phyloP scores from a whole-genome alignment of 2,113 vertebrate genomes.

The Gopherus flavomarginatus region DNA sequence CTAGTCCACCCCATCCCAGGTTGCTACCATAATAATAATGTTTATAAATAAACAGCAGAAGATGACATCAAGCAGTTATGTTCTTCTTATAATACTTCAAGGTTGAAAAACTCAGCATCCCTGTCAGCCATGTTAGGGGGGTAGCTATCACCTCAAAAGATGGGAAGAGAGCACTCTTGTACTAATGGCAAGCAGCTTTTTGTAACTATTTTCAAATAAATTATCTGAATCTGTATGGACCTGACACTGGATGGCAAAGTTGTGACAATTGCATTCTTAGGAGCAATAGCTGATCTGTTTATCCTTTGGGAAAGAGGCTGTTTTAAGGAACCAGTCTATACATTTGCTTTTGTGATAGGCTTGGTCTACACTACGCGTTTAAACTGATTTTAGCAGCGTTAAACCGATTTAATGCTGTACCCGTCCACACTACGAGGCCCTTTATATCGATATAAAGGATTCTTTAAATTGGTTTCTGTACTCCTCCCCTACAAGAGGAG shows the following conservation, averaged over 20 bases:
- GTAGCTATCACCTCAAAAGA: neutral
- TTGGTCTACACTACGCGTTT: no score
- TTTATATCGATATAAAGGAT: no score
- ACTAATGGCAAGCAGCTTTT: neutral
- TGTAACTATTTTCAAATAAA: neutral
- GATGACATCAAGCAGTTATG: neutral
- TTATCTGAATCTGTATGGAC: fast-evolving
- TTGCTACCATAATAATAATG: neutral
- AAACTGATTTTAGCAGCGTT: no score
- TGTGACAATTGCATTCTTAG: neutral
- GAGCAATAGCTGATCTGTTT: neutral
- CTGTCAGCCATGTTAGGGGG: slow-evolving; percentile 15
- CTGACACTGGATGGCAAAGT: slow-evolving; percentile 2
- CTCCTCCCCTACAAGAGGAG: no score
- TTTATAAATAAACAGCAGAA: neutral
- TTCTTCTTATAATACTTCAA: slow-evolving; percentile 6
- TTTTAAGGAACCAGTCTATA: neutral
- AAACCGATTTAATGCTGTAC: no score
- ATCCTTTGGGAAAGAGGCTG: neutral
- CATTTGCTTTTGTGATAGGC: neutral
- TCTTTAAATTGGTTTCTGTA: no score
- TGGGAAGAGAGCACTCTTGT: neutral
- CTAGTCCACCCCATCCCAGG: no score
- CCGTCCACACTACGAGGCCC: no score
- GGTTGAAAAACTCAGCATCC: neutral